phyloP scores from a whole-genome alignment of 1,140 invertebrate genomes.

The Drosophila pruinosa region DNA sequence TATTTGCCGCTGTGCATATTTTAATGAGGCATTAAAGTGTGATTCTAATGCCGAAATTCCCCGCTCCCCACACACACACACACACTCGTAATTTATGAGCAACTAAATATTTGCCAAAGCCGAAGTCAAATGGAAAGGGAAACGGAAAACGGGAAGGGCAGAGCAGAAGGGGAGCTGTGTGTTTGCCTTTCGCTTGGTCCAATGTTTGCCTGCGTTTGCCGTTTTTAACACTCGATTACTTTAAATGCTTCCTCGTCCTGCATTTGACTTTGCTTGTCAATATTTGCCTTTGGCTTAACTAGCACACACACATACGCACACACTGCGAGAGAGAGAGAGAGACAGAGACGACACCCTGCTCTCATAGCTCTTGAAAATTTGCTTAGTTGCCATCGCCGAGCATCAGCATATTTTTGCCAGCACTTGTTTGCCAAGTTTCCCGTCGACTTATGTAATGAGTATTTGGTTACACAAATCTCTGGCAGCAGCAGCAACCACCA shows the following conservation, averaged over 20 bases:
- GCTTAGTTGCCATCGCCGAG: conserved; percentile 37
- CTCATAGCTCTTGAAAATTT: conserved; percentile 38
- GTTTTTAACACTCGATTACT: conserved; percentile 81
- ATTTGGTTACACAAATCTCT: conserved; percentile 77
- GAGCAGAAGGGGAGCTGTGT: conserved; percentile 1
- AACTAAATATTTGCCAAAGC: conserved; percentile 66
- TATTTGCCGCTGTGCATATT: conserved; percentile 70
- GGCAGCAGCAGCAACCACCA: neutral
- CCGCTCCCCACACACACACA: conserved; percentile 7
- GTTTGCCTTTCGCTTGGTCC: conserved; percentile 48
- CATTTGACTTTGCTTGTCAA: conserved; percentile 64
- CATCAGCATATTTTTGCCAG: conserved; percentile 67
- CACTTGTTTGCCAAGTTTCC: conserved; percentile 48
- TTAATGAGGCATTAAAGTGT: conserved; percentile 80
- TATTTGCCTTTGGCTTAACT: conserved; percentile 76
- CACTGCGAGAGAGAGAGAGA: too few relatives aligned
- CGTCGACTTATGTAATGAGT: conserved; percentile 74
- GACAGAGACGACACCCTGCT: neutral
- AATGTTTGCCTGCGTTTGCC: conserved; percentile 78
- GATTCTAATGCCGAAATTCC: conserved; percentile 36
- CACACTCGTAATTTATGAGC: conserved; percentile 67
- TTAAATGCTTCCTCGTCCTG: conserved; percentile 64
- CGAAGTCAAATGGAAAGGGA: neutral
- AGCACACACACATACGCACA: conserved; percentile 45
- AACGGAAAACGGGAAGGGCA: neutral